Percentiles rank a stretch among this genome's conserved stretches.
These are phyloP conservation scores for Pachyseris speciosa DNA, from an alignment of 64 coral and sea anemone species.

Conservation along the genomic window DNA sequence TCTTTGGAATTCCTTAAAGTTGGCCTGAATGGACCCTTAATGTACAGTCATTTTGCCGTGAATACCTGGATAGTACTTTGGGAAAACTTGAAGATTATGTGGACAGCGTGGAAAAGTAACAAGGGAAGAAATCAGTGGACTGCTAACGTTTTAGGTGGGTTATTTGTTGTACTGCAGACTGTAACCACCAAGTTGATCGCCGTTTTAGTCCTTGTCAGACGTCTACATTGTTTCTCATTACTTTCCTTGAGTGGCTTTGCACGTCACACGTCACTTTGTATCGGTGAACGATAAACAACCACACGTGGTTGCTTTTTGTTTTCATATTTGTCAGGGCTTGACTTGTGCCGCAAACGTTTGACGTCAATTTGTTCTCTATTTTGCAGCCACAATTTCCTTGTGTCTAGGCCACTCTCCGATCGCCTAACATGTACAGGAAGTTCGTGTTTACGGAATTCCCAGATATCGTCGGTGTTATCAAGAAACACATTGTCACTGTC, in stretches of 20 bases:
- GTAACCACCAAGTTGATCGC: too few species aligned
- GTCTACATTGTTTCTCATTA: too few species aligned
- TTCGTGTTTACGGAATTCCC: background rate
- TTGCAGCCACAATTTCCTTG: background rate
- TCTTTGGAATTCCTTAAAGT: too few species aligned
- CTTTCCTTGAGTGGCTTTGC: too few species aligned
- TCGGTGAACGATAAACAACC: background rate
- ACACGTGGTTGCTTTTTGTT: constrained; percentile 1
- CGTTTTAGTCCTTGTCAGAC: too few species aligned
- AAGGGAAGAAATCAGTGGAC: too few species aligned
- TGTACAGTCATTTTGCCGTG: too few species aligned
- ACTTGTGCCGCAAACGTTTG: background rate
- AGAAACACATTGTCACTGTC: constrained; percentile 40
- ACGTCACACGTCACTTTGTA: constrained; percentile 31
- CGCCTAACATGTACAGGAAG: background rate
- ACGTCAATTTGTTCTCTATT: background rate
- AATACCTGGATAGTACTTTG: too few species aligned
- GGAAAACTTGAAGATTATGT: too few species aligned
- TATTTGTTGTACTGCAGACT: background rate
- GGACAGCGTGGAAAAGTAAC: too few species aligned
- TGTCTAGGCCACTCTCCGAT: background rate
- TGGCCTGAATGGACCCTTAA: too few species aligned
- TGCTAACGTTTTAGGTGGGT: background rate
- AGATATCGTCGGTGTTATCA: constrained; percentile 13
- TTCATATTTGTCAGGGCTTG: background rate